Conservation (phyloP, 2,797 vertebrate species). For the Oreochromis grahami region DNA sequence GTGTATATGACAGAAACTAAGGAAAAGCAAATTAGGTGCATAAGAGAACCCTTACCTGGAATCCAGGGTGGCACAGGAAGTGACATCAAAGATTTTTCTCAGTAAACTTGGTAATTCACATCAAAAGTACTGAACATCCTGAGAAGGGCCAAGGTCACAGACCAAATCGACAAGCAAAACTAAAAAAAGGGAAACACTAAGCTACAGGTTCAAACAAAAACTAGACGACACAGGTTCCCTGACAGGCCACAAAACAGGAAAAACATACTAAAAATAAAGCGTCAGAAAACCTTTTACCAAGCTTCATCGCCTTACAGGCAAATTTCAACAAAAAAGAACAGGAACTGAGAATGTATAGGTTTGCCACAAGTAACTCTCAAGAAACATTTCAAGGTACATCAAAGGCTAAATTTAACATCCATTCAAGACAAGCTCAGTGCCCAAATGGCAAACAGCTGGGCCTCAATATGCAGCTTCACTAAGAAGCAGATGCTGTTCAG, state of each 20-base stretch:
- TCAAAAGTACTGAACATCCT: background rate
- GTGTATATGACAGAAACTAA: background rate
- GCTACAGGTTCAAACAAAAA: background rate
- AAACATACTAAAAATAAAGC: background rate
- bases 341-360: background rate
- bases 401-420: background rate
- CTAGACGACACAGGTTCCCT: background rate
- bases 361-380: background rate
- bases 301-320: background rate
- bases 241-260: background rate
- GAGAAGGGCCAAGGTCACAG: background rate
- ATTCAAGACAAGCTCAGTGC: background rate
- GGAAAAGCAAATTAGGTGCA: background rate
- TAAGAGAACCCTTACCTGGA: background rate
- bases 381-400: background rate
- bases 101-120: background rate
- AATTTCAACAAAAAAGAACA: background rate
- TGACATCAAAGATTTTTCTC: background rate
- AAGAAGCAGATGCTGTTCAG: background rate
- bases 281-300: background rate
- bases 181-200: background rate
- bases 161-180: background rate
- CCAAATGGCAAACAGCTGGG: background rate
- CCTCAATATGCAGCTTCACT: background rate
- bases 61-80: background rate